phyloP scores from a whole-genome alignment of 2,888 invertebrate species.

The Schizotus pectinicornis region DNA sequence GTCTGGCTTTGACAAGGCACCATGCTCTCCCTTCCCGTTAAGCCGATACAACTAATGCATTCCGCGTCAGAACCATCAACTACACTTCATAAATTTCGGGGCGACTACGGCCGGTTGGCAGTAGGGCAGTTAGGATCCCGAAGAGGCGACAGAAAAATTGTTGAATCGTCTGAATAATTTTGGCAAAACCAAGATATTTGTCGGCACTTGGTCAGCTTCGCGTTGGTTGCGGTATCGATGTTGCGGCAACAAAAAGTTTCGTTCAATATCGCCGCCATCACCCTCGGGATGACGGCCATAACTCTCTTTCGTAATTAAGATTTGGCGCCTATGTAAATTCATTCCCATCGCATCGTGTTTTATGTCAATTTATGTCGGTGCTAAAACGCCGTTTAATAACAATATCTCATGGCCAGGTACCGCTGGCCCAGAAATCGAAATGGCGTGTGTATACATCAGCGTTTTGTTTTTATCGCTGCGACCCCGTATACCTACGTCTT shows the following conservation, averaged over 20 bases:
- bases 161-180: no score
- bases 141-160: no score
- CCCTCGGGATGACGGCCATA: constrained; percentile 15
- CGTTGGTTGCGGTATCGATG: no score
- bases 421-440: constrained; percentile 17
- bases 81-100: constrained; percentile 13
- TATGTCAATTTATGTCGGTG: constrained; percentile 36
- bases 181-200: no score
- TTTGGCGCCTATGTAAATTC: constrained; percentile 40
- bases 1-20: constrained; percentile 15
- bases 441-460: constrained; percentile 18
- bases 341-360: constrained; percentile 19
- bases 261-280: constrained; percentile 21
- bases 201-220: no score
- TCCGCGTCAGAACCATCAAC: constrained; percentile 12
- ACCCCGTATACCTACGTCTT: constrained; percentile 18
- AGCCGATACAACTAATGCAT: constrained; percentile 18
- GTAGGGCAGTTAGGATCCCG: no score
- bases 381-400: constrained; percentile 30
- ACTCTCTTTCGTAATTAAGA: constrained; percentile 33
- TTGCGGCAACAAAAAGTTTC: constrained; percentile 3
- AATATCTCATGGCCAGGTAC: constrained; percentile 4
- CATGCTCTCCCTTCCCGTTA: neutral
- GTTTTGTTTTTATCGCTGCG: constrained; percentile 18
- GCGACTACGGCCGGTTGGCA: neutral